phyloP scores from a whole-genome alignment of 2,888 invertebrate species.

The Sarcophaga variegata region DNA sequence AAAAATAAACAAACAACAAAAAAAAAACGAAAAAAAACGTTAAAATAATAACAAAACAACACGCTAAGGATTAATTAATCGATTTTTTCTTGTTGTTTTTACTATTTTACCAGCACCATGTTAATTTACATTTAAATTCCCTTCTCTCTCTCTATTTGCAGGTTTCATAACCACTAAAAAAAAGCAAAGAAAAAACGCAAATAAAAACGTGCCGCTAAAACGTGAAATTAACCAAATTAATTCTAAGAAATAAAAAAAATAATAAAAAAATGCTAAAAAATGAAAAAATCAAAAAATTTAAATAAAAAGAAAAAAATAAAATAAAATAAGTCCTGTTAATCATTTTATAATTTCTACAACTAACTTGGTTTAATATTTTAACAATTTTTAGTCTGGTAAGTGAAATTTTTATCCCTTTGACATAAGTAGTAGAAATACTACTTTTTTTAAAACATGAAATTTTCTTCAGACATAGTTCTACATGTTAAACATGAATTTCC shows the following conservation, averaged over 20 bases:
- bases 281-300: conserved; percentile 14
- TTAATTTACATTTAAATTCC: neutral
- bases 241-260: conserved; percentile 1
- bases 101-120: conserved; percentile 3
- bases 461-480: too few relatives aligned
- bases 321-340: neutral
- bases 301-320: conserved; percentile 13
- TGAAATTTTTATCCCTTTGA: neutral
- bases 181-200: neutral
- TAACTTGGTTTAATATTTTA: neutral
- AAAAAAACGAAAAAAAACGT: neutral
- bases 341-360: neutral
- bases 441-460: too few relatives aligned
- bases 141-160: neutral
- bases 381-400: neutral
- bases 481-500: too few relatives aligned
- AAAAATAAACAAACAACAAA: conserved; percentile 1
- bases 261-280: conserved; percentile 8
- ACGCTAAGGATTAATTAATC: conserved; percentile 64
- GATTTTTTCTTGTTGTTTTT: conserved; percentile 46
- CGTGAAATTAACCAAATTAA: conserved; percentile 37
- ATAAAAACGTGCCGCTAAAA: conserved; percentile 46
- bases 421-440: too few relatives aligned
- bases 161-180: conserved; percentile 20
- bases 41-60: conserved; percentile 52